These are phyloP conservation scores for Mesorhabditis sp. DNA, from an alignment of 2,888 invertebrate species.

Conservation along the genomic window DNA sequence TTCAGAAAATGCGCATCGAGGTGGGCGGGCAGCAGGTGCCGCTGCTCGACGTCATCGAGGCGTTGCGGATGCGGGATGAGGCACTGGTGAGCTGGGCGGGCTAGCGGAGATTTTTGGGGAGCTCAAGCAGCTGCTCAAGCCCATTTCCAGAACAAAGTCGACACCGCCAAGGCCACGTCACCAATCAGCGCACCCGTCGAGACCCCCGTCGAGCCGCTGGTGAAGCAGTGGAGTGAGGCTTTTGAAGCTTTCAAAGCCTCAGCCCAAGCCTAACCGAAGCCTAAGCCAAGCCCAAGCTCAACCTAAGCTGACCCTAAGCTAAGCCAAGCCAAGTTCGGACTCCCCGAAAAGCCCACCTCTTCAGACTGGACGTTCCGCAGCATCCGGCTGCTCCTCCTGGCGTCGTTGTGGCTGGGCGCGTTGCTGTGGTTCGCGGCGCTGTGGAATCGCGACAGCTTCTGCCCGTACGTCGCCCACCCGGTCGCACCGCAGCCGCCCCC, in stretches of 20 bases:
- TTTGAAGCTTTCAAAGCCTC: neutral
- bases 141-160: neutral
- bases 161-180: too few relatives aligned
- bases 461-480: neutral
- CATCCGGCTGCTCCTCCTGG: neutral
- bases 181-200: neutral
- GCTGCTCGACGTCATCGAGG: neutral
- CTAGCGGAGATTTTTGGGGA: neutral
- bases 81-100: neutral
- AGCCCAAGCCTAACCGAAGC: neutral
- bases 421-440: neutral
- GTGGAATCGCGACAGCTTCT: neutral
- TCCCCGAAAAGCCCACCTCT: neutral
- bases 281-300: too few relatives aligned
- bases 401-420: neutral
- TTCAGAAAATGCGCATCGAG: neutral
- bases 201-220: neutral
- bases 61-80: neutral
- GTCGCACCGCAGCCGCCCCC: too few relatives aligned
- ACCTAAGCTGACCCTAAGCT: neutral
- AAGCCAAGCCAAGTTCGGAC: neutral
- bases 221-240: neutral
- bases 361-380: neutral
- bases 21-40: neutral
- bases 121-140: neutral